A percentile compares a stretch with the other conserved stretches of the same genome.
Evolutionary conservation across 2,797 vertebrate species (phyloP).

Genomic region (Cirrhinus molitorella): DNA sequence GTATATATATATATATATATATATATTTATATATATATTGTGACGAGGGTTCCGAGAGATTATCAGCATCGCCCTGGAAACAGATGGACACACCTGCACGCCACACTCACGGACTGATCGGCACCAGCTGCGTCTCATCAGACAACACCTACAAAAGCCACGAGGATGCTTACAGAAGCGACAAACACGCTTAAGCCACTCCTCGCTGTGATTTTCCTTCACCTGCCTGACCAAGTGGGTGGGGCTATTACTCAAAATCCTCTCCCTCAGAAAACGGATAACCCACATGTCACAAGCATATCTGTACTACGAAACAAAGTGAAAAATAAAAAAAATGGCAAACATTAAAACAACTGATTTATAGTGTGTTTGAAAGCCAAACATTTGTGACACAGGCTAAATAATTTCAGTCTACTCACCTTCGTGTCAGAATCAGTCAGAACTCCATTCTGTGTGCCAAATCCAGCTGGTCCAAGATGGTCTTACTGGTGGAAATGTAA

Average conservation of each 20-base stretch:
- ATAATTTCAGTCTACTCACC: constrained; percentile 9
- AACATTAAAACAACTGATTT: background rate
- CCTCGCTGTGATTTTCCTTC: background rate
- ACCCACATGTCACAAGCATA: constrained; percentile 7
- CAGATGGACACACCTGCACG: too few relatives aligned
- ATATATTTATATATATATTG: too few relatives aligned
- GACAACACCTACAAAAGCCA: background rate
- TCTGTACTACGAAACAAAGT: constrained; percentile 7
- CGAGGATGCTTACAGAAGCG: background rate
- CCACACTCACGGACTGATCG: background rate
- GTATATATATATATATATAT: too few relatives aligned
- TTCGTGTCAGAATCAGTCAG: background rate
- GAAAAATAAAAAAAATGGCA: background rate
- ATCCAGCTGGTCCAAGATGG: constrained; percentile 18
- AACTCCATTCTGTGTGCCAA: constrained; percentile 19
- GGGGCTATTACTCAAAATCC: background rate
- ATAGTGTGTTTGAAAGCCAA: background rate
- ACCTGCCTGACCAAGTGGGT: background rate
- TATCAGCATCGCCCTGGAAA: too few relatives aligned
- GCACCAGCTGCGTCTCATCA: too few relatives aligned
- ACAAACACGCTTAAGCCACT: constrained; percentile 1
- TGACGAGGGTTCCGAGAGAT: too few relatives aligned
- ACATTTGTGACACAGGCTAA: background rate
- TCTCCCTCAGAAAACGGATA: background rate
- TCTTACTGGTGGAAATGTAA: constrained; percentile 4